Evolutionary conservation across 2,888 invertebrate species (phyloP).

Genomic region (Chelonus formosanus): DNA sequence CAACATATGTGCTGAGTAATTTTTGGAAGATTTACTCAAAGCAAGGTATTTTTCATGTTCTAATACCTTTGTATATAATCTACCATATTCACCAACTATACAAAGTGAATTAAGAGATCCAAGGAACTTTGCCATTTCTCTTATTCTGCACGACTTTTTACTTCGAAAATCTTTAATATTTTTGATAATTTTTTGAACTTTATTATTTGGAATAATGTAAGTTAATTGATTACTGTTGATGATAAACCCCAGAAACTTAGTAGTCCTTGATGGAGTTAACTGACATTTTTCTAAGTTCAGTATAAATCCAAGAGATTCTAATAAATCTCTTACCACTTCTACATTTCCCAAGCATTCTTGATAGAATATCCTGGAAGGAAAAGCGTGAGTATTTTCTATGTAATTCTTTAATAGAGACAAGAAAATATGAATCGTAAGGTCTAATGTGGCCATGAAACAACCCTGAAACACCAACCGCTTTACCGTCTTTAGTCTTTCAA

Average conservation of each 20-base stretch:
- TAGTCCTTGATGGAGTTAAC: background rate
- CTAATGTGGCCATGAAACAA: constrained; percentile 3
- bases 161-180: background rate
- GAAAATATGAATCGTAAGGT: background rate
- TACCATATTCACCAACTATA: constrained; percentile 11
- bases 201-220: background rate
- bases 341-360: background rate
- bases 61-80: background rate
- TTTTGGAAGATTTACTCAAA: background rate
- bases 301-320: background rate
- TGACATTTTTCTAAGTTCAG: constrained; percentile 6
- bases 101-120: background rate
- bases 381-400: background rate
- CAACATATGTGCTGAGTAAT: constrained; percentile 1
- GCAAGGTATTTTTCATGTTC: constrained; percentile 13
- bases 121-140: constrained; percentile 5
- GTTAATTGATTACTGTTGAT: background rate
- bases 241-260: background rate
- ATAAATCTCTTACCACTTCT: background rate
- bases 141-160: background rate
- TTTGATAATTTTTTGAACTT: background rate
- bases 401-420: background rate
- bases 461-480: background rate
- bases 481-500: background rate
- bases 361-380: background rate